Evolutionary conservation across 2,888 invertebrate species (phyloP).

Genomic region (Oconnorella tubifera): DNA sequence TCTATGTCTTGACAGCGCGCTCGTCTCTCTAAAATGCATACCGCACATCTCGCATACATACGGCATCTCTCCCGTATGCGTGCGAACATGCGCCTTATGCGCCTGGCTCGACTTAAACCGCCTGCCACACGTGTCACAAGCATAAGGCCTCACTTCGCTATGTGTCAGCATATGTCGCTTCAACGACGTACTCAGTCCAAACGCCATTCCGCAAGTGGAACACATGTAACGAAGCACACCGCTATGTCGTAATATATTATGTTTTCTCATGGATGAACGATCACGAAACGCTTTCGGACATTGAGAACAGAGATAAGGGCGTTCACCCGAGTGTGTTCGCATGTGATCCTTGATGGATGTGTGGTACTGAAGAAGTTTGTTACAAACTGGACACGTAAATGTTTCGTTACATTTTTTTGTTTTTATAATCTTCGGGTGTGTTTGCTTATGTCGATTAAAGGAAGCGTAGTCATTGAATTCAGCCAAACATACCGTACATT

Average conservation of each 20-base stretch:
- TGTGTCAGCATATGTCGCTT: not conserved
- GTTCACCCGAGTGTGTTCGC: not conserved
- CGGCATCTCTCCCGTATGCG: not conserved
- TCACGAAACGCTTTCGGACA: not conserved
- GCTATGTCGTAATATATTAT: not conserved
- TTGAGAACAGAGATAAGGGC: not conserved
- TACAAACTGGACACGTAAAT: not conserved
- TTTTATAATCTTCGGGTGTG: too few species aligned
- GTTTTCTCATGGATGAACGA: not conserved
- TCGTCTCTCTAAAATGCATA: not conserved
- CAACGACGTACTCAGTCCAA: not conserved
- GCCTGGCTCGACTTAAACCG: not conserved
- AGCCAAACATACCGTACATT: not conserved
- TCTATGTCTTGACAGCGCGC: not conserved
- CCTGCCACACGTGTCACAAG: not conserved
- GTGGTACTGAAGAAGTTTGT: not conserved
- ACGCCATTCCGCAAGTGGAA: not conserved
- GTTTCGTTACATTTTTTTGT: too few species aligned
- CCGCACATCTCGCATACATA: not conserved
- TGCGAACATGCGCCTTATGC: not conserved
- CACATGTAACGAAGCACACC: not conserved
- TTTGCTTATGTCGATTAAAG: not conserved
- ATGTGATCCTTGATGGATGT: conserved; percentile 1
- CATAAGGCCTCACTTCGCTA: not conserved
- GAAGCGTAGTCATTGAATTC: not conserved